Evolutionary conservation across 2,113 vertebrate species (phyloP).

Genomic region (Dromiciops gliroides): DNA sequence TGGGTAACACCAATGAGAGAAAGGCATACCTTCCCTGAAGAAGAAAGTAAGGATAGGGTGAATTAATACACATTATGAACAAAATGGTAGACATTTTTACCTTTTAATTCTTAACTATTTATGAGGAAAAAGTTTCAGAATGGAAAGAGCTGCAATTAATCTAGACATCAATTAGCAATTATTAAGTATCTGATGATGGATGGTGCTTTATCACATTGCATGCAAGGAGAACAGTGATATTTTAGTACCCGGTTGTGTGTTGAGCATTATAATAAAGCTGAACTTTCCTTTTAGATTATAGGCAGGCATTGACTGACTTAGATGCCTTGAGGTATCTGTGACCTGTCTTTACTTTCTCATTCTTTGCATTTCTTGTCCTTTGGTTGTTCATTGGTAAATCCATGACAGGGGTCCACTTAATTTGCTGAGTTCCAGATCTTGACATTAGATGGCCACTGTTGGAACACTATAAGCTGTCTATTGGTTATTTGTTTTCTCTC

Average conservation of each 20-base stretch:
- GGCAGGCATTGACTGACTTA: background rate
- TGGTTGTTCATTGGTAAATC: background rate
- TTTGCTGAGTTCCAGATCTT: background rate
- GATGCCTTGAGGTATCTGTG: background rate
- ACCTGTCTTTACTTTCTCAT: too few relatives aligned
- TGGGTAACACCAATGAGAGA: constrained; percentile 38
- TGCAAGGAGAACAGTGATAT: background rate
- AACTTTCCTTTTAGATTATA: background rate
- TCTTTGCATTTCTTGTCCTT: background rate
- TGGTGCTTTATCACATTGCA: background rate
- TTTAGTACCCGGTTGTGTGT: background rate
- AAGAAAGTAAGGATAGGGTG: background rate
- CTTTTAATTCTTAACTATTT: background rate
- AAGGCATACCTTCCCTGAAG: constrained; percentile 1
- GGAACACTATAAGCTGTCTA: background rate
- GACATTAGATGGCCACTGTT: background rate
- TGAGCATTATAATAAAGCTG: background rate
- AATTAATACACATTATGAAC: background rate
- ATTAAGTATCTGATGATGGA: background rate
- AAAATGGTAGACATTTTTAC: background rate
- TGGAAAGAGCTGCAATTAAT: background rate
- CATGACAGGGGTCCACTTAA: background rate
- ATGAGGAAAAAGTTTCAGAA: background rate
- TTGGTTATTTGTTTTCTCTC: background rate
- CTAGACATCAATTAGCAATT: constrained; percentile 11